Evolutionary conservation across 2,113 vertebrate species (phyloP), one percentile per base, ranked within the genome.

Genomic region (Heterotilapia buettikoferi): DNA sequence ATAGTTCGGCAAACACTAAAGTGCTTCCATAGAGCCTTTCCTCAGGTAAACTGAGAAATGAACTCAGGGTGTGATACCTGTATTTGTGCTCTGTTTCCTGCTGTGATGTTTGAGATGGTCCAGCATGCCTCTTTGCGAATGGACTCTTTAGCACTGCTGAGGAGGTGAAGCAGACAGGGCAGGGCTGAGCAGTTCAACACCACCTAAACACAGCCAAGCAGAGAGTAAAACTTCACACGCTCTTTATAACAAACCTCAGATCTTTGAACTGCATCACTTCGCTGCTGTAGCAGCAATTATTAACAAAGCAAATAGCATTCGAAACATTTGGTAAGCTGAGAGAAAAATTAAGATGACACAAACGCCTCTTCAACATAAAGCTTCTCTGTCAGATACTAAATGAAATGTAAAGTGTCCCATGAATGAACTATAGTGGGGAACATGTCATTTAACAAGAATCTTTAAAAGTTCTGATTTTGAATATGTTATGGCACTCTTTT

Each of bases 81-180:
- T 95, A 99, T 99, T 63, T 99, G 99, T 86, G 97, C 98, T 94
- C 98, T 94, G 96, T 99, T 99, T 83, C 99, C 99, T 73, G 99
- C 99, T 45, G 98, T 99, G 95, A 99, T 99, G 88, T 99, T 99
- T 33, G 99, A 99, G 94, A 99, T 99, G 84, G 98, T 99, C 99
- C 99, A 99, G 93, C 98, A 99, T 1, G 98, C 99, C 94, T 99
- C 99, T 94, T 99, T 99, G 88, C 98, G 97, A 88, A 99, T 99
- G 31, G 99, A 99, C 88, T 99, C 98, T 94, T 99, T 99, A 89
- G 98, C 97, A 12, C 98, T 99, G 92, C 98, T 99, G 92, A 99
- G 95, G 38, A 99, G 97, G 93, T 99, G 98, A 38, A 99, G 97
- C 82, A 99, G 98, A 90, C 99, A 99, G 80, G 99, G 99, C 81